Base-by-base conservation (phyloP, 2,888 invertebrate genomes). In the Bursaphelenchus okinawaensis region DNA sequence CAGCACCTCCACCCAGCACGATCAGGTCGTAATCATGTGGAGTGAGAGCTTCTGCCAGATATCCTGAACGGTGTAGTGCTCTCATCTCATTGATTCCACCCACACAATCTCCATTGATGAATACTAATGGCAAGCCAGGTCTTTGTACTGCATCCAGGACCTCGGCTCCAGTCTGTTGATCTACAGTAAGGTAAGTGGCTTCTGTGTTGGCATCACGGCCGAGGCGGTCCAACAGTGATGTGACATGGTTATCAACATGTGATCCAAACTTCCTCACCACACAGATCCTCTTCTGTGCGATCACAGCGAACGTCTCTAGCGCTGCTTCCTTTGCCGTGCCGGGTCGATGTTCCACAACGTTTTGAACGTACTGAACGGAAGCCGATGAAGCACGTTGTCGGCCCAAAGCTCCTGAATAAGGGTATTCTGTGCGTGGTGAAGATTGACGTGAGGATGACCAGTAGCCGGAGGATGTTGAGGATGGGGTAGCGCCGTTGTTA, bases 1-100 rank as follows among this genome's bases (percentile, higher is more conserved):
- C 95, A 0, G 94, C 94, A 26, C 95, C 95, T 61, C 95, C 95
- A 54, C 95, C 95, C 77, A 96, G 88, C 20, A 96, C 94, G 66
- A 93, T 88, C 82, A 96, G 86, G 84, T 96, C 95, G 85, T 91
- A 96, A 81, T 92, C 90, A 63, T 82, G 80, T 29, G 74, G 68
- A 24, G 75, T 71, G 23, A 81, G 60, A 71, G 75, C 78, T 54
- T 77, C 74, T 16, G 57, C 61, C 58, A 79, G 64, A 28, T 67
- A 57, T 7, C 77, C 76, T 22, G 65, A 67, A 19, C 69, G 66
- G 1, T 68, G 65, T 24, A 81, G 28, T 16, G 57, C 56, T 20
- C 68, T 65, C 40, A 81, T 51, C 19, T 79, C 74, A 19, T 59
- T 64, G 16, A 74, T 50, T 9, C 78, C 75, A 7, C 82, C 82